Evolutionary conservation across 2,888 invertebrate genomes (phyloP), one percentile per base, ranked within the genome.

Genomic region (Thereva unica): DNA sequence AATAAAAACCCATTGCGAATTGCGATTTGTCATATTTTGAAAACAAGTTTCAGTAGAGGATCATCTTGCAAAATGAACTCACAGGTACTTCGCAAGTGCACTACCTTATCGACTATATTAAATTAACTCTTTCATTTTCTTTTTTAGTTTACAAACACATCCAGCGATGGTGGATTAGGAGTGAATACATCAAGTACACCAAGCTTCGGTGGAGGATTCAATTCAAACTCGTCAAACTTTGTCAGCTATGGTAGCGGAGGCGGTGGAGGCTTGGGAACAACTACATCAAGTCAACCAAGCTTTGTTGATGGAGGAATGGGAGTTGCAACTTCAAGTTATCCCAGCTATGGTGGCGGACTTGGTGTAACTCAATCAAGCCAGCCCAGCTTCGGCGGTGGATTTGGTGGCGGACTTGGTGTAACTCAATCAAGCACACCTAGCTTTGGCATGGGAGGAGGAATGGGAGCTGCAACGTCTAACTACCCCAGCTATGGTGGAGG

Each of bases 311-410:
- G 47, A 44, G 4, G 5, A n/a, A 5, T 44, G 9, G 9, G 44
- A 23, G 23, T 42, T 42, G 7, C 23, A 2, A 23, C 23, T 23
- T 23, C 9, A 8, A 8, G 42, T 42, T 42, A 9, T 8, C 23
- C 23, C 23, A 23, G 47, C 23, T 47, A n/a, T 47, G 40, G 40
- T 53, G 53, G 53, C 10, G 53, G 53, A 10, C 7, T 53, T 4
- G 53, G 38, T 5, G 4, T 12, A 38, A 9, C 41, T 23, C 12
- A 8, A 7, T n/a, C 10, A 8, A 6, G 8, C 4, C n/a, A n/a
- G 9, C 54, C 54, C 1, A 38, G n/a, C 41, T 54, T 12, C 41
- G 47, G 10, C 12, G 47, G 47, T 10, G 47, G 47, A 12, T 54
- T 12, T 54, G 47, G 10, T 47, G 47, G 47, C 5, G 47, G 47